These are phyloP conservation scores for Drosophila arawakana DNA, from an alignment of 1,140 invertebrate genomes.

Conservation along the genomic window DNA sequence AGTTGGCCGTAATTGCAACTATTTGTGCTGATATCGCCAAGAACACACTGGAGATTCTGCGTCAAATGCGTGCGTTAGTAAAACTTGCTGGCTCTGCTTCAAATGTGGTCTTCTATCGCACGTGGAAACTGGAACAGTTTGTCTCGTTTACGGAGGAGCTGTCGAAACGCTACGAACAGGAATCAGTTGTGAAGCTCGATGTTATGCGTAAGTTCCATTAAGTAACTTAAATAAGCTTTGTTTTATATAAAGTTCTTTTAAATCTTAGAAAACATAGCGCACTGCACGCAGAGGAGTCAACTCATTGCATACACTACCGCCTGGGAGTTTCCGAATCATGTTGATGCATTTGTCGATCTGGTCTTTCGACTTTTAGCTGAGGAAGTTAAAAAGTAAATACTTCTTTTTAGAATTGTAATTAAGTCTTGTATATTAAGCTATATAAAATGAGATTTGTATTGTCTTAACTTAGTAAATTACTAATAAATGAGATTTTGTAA, in stretches of 20 bases:
- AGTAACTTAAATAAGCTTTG: background rate
- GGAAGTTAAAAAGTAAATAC: conserved; percentile 45
- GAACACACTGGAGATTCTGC: conserved; percentile 55
- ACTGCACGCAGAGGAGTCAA: conserved; percentile 53
- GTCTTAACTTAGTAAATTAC: background rate
- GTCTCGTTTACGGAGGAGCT: conserved; percentile 62
- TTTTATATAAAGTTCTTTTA: background rate
- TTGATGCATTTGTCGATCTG: conserved; percentile 60
- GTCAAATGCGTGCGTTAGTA: conserved; percentile 55
- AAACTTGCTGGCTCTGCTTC: conserved; percentile 46
- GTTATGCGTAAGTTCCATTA: conserved; percentile 56
- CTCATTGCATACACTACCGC: conserved; percentile 60
- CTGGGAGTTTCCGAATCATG: conserved; percentile 76
- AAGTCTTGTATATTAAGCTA: conserved; percentile 17
- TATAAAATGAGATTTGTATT: background rate
- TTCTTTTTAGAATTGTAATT: background rate
- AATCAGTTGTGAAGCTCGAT: conserved; percentile 53
- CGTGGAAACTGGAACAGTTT: conserved; percentile 69
- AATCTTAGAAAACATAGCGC: conserved; percentile 63
- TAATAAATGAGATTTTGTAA: background rate
- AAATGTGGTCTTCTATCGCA: conserved; percentile 60
- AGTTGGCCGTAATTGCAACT: conserved; percentile 66
- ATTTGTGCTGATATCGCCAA: conserved; percentile 73
- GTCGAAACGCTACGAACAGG: conserved; percentile 57
- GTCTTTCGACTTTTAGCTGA: conserved; percentile 64